These are phyloP conservation scores for Promerops cafer DNA, from an alignment of 2,113 vertebrate genomes.

Conservation along the genomic window DNA sequence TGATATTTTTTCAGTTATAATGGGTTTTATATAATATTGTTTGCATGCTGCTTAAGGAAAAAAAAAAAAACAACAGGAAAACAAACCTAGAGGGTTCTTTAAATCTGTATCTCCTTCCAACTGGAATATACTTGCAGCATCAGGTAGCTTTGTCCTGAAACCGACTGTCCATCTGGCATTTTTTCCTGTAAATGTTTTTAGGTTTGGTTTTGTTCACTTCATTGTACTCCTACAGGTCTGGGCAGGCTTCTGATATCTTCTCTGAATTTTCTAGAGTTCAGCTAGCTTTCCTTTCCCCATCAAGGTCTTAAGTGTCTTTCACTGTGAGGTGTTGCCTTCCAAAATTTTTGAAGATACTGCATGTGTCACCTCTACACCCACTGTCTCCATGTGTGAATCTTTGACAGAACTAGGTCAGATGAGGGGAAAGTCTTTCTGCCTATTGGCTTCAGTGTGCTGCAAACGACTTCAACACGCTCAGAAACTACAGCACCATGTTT, in stretches of 20 bases:
- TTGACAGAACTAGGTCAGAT: conserved; percentile 54
- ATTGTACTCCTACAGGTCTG: background rate
- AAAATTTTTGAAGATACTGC: background rate
- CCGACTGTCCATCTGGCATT: background rate
- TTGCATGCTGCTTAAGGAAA: background rate
- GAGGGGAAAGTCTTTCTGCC: conserved; percentile 4
- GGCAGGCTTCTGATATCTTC: background rate
- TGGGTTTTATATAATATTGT: background rate
- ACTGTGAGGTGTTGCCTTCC: background rate
- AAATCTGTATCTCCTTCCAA: background rate
- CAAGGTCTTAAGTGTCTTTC: background rate
- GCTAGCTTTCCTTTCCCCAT: background rate
- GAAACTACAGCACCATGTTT: background rate
- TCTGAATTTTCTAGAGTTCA: background rate
- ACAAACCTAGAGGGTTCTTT: background rate
- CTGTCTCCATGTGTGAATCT: conserved; percentile 27
- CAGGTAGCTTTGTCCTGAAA: background rate
- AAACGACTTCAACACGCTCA: background rate
- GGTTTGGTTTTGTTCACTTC: background rate
- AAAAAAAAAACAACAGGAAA: background rate
- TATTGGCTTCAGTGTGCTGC: background rate
- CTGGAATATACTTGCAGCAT: background rate
- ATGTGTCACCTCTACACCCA: conserved; percentile 41
- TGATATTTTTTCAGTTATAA: background rate
- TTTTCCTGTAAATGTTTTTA: background rate